phyloP scores from a whole-genome alignment of 2,888 invertebrate species.

The Cordylochernes scorpioides region DNA sequence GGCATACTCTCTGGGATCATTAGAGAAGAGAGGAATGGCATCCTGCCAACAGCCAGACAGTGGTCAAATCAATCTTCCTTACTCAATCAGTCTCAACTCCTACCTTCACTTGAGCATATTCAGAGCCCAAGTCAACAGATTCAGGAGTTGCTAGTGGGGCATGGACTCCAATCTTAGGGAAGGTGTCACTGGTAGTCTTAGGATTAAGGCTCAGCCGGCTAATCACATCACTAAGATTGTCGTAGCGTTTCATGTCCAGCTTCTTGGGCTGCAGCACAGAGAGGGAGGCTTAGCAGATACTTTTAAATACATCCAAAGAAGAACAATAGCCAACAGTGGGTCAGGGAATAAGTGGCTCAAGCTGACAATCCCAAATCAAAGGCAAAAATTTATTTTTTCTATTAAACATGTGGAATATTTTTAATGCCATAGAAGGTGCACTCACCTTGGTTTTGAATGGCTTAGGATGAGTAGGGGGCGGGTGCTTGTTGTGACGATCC shows the following conservation, averaged over 20 bases:
- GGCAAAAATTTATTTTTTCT: no score
- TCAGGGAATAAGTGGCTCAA: no score
- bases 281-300: no score
- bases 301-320: no score
- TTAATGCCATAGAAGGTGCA: neutral
- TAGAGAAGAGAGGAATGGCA: conserved; percentile 24
- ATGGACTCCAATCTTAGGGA: conserved; percentile 23
- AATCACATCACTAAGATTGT: conserved; percentile 60
- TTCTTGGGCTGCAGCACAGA: conserved; percentile 43
- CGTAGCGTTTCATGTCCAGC: conserved; percentile 61
- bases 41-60: conserved; percentile 29
- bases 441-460: conserved; percentile 26
- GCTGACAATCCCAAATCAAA: no score
- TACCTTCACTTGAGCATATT: conserved; percentile 37
- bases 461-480: conserved; percentile 31
- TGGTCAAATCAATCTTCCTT: conserved; percentile 1
- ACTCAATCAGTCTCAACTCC: neutral
- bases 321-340: no score
- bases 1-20: conserved; percentile 33
- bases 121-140: conserved; percentile 40
- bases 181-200: conserved; percentile 12
- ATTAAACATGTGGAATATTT: no score
- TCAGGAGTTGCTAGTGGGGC: conserved; percentile 49
- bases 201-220: conserved; percentile 27
- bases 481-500: conserved; percentile 33